Evolutionary conservation across 2,888 invertebrate genomes (phyloP).

Genomic region (Chrysolina oricalcia): DNA sequence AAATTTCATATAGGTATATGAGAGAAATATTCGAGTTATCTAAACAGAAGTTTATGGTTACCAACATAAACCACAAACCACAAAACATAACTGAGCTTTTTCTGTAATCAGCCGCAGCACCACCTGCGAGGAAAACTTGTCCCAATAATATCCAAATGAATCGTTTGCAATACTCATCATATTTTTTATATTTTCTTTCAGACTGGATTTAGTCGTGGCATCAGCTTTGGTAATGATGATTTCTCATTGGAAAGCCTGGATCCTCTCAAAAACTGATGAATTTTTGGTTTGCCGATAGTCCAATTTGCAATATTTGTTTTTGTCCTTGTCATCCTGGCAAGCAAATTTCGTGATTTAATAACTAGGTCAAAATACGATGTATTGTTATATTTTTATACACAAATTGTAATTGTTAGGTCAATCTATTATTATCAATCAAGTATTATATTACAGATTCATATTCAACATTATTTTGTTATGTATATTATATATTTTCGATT

Average conservation of each 20-base stretch:
- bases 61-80: too few relatives aligned
- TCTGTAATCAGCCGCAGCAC: too few relatives aligned
- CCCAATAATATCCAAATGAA: not conserved
- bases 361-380: conserved; percentile 56
- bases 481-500: conserved; percentile 23
- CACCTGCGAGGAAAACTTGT: too few relatives aligned
- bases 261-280: conserved; percentile 83
- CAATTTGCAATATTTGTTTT: conserved; percentile 39
- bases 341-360: conserved; percentile 58
- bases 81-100: too few relatives aligned
- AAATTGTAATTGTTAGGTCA: conserved; percentile 40
- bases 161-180: not conserved
- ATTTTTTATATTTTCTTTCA: conserved; percentile 71
- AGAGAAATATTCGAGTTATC: too few relatives aligned
- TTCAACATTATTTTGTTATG: conserved; percentile 19
- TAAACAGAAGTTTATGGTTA: too few relatives aligned
- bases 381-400: conserved; percentile 48
- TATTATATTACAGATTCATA: conserved; percentile 44
- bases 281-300: conserved; percentile 35
- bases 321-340: conserved; percentile 62
- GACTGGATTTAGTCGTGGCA: conserved; percentile 92
- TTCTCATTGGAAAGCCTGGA: conserved; percentile 95
- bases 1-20: too few relatives aligned
- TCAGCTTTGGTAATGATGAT: conserved; percentile 92
- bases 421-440: conserved; percentile 45